Percentiles rank a stretch among this genome's conserved stretches.
Evolutionary conservation across 2,888 invertebrate species (phyloP).

Genomic region (Cataglyphis cursor): DNA sequence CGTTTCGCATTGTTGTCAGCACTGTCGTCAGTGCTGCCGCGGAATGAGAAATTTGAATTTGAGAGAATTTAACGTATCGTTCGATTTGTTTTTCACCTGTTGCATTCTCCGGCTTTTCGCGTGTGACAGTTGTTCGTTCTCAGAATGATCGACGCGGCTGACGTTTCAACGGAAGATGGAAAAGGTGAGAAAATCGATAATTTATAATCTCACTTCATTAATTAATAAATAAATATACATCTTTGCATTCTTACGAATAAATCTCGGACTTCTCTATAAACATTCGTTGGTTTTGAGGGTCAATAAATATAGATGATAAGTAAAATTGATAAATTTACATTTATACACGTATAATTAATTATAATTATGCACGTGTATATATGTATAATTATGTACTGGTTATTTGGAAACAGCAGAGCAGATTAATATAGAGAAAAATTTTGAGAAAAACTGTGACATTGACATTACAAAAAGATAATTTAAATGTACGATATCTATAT

Average conservation of each 20-base stretch:
- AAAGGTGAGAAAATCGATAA: conserved; percentile 51
- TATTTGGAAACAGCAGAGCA: background rate
- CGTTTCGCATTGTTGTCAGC: conserved; percentile 45
- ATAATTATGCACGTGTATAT: background rate
- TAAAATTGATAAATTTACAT: conserved; percentile 1
- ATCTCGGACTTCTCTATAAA: background rate
- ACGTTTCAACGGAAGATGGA: conserved; percentile 42
- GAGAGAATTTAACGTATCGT: conserved; percentile 63
- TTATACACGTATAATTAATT: conserved; percentile 23
- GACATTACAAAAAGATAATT: background rate
- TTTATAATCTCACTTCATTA: background rate
- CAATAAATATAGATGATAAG: background rate
- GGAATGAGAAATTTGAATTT: conserved; percentile 63
- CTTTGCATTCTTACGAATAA: background rate
- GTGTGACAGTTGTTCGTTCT: conserved; percentile 34
- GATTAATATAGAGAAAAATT: background rate
- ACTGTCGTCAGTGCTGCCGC: conserved; percentile 34
- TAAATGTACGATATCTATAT: background rate
- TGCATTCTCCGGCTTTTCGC: conserved; percentile 43
- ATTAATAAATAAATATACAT: background rate
- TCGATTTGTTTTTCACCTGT: conserved; percentile 48
- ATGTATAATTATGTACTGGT: background rate
- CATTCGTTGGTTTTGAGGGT: background rate
- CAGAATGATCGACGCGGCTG: conserved; percentile 52
- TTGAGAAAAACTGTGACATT: conserved; percentile 1